phyloP scores from a whole-genome alignment of 2,113 vertebrate species.

The Dendropsophus ebraccatus region DNA sequence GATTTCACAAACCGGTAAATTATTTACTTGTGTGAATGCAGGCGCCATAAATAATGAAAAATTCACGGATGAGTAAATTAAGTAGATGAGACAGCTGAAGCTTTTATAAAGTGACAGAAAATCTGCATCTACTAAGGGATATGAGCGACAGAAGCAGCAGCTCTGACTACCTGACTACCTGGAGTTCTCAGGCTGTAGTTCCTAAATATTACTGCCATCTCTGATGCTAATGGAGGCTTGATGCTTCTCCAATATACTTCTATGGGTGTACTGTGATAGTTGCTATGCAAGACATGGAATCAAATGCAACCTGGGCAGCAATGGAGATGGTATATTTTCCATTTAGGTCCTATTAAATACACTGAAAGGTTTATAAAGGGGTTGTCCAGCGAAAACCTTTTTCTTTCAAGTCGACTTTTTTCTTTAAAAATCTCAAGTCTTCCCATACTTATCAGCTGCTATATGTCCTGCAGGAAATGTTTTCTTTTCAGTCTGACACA shows the following conservation, averaged over 20 bases:
- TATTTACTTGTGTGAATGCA: constrained; percentile 6
- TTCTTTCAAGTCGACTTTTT: too few relatives aligned
- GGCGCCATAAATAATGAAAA: constrained; percentile 6
- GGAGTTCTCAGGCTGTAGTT: neutral
- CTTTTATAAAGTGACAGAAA: neutral
- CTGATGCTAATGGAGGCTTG: neutral
- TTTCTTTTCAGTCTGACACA: too few relatives aligned
- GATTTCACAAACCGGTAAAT: neutral
- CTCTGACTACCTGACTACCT: neutral
- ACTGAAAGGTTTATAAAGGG: too few relatives aligned
- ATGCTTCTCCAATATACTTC: neutral
- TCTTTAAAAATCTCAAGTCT: too few relatives aligned
- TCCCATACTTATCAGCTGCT: too few relatives aligned
- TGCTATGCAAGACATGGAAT: too few relatives aligned
- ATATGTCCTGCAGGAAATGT: too few relatives aligned
- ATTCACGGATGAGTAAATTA: neutral
- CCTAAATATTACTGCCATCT: neutral
- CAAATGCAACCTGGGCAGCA: too few relatives aligned
- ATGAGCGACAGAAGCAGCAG: neutral
- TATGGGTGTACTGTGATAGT: neutral
- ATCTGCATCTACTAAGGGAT: neutral
- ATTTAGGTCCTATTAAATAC: neutral
- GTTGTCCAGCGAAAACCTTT: too few relatives aligned
- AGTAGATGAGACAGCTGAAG: neutral
- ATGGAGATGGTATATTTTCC: neutral